Evolutionary conservation across 2,888 invertebrate genomes (phyloP).

Genomic region (Dicycla oo): DNA sequence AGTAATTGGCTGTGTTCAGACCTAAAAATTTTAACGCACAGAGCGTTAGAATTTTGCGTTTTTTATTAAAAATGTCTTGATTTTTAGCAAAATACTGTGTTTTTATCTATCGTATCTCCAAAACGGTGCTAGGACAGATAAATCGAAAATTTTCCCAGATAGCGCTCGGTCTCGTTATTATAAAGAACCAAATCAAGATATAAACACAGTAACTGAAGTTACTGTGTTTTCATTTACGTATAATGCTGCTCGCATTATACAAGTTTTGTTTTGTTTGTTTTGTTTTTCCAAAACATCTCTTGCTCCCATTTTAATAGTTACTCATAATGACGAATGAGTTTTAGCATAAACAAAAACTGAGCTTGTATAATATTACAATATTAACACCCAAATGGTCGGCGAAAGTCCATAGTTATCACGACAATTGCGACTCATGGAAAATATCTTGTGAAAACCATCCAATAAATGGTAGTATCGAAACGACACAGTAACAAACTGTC

Average conservation of each 20-base stretch:
- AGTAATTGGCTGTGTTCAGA: neutral
- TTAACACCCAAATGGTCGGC: neutral
- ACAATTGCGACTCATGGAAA: neutral
- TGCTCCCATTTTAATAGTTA: no score
- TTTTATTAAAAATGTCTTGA: constrained; percentile 3
- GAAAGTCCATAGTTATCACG: neutral
- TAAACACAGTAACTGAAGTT: neutral
- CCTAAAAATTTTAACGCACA: neutral
- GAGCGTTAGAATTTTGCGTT: no score
- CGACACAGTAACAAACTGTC: constrained; percentile 35
- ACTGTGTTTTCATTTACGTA: neutral
- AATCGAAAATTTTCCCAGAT: neutral
- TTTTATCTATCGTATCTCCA: neutral
- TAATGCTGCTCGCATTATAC: no score
- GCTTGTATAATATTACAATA: neutral
- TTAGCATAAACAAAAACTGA: neutral
- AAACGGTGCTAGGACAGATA: neutral
- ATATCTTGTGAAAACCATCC: neutral
- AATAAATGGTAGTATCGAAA: constrained; percentile 16
- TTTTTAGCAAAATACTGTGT: neutral
- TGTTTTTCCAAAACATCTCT: neutral
- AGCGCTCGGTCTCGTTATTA: neutral
- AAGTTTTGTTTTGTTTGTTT: neutral
- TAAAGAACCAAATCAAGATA: neutral
- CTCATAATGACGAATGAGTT: neutral